Percentiles rank a stretch among this genome's conserved stretches.
These are phyloP conservation scores for Coturnix japonica DNA, from an alignment of 2,113 vertebrate species.

Conservation along the genomic window DNA sequence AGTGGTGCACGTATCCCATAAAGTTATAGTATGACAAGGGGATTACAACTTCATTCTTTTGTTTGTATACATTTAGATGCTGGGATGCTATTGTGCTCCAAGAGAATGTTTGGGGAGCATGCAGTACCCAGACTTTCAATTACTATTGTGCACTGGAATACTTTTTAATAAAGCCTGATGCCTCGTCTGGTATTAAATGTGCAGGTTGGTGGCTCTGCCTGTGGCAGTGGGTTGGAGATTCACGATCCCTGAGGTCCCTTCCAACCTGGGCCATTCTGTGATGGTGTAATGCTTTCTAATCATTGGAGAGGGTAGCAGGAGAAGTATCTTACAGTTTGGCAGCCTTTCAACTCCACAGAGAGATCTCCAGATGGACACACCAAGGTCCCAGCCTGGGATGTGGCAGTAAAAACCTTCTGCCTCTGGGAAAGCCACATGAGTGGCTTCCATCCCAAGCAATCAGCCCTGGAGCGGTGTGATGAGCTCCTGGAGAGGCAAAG, in stretches of 20 bases:
- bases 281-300: not conserved
- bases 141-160: not conserved
- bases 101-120: not conserved
- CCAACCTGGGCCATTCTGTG: too few species aligned
- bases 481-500: not conserved
- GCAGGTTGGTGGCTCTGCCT: too few species aligned
- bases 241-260: too few species aligned
- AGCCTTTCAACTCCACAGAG: not conserved
- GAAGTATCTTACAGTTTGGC: not conserved
- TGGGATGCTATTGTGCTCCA: not conserved
- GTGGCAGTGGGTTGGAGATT: too few species aligned
- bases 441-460: not conserved
- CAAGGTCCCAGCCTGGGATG: not conserved
- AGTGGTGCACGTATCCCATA: not conserved
- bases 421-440: not conserved
- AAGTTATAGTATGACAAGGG: slow-evolving; percentile 4
- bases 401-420: not conserved
- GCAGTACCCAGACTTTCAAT: slow-evolving; percentile 11
- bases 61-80: slow-evolving; percentile 51
- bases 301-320: not conserved
- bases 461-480: not conserved
- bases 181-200: too few species aligned
- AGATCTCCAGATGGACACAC: not conserved
- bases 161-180: not conserved
- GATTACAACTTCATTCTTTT: slow-evolving; percentile 42